A percentile compares a stretch with the other conserved stretches of the same genome.
phyloP scores from a whole-genome alignment of 2,888 invertebrate genomes.

The Drosophila putrida region DNA sequence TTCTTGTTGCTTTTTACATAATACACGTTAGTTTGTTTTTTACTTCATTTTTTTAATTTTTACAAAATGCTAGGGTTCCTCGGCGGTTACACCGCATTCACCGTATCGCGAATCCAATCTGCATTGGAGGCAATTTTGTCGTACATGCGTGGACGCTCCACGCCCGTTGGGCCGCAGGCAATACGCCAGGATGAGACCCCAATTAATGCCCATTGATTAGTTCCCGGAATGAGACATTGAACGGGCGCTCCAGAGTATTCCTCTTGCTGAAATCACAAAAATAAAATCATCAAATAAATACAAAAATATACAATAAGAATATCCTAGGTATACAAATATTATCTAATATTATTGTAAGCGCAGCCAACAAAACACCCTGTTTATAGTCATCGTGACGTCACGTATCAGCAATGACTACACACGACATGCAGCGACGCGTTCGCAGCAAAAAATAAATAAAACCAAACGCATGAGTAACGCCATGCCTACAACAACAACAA shows the following conservation, averaged over 20 bases:
- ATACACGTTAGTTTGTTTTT: slow-evolving; percentile 46
- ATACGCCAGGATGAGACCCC: slow-evolving; percentile 95
- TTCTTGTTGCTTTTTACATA: slow-evolving; percentile 45
- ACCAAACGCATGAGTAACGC: slow-evolving; percentile 36
- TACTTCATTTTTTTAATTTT: not conserved
- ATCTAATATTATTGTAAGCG: not conserved
- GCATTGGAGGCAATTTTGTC: slow-evolving; percentile 93
- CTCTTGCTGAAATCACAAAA: slow-evolving; percentile 89
- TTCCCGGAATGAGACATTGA: slow-evolving; percentile 91
- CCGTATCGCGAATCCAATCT: slow-evolving; percentile 93
- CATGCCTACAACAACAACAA: slow-evolving; percentile 23
- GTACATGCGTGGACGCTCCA: slow-evolving; percentile 92
- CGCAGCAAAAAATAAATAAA: slow-evolving; percentile 26
- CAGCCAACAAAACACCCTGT: slow-evolving; percentile 48
- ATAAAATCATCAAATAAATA: not conserved
- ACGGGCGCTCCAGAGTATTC: slow-evolving; percentile 95
- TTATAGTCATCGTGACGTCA: slow-evolving; percentile 57
- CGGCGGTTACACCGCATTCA: slow-evolving; percentile 85
- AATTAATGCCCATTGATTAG: slow-evolving; percentile 91
- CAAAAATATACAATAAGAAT: not conserved
- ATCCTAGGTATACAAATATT: not conserved
- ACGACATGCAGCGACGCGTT: slow-evolving; percentile 74
- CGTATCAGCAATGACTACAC: slow-evolving; percentile 13
- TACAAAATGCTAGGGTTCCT: slow-evolving; percentile 9
- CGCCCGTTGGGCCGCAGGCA: slow-evolving; percentile 92